Evolutionary conservation across 2,888 invertebrate genomes (phyloP).

Genomic region (Steinernema carpocapsae): DNA sequence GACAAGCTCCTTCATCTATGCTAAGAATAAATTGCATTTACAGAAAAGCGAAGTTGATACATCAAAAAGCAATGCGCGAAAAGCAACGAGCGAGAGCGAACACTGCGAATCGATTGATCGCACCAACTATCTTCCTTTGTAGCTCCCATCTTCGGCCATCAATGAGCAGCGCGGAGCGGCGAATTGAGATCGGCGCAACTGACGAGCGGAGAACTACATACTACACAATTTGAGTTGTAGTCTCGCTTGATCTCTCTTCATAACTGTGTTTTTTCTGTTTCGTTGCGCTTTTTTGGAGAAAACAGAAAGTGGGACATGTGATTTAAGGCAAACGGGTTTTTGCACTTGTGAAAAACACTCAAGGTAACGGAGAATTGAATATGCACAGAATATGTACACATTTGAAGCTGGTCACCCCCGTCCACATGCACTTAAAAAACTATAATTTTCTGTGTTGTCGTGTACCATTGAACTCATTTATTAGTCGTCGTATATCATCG

Average conservation of each 20-base stretch:
- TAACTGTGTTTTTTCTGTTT: too few relatives aligned
- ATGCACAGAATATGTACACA: too few relatives aligned
- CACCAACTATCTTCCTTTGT: background rate
- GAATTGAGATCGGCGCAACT: background rate
- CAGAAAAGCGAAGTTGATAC: background rate
- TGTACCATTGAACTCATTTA: too few relatives aligned
- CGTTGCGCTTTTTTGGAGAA: too few relatives aligned
- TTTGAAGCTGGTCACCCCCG: too few relatives aligned
- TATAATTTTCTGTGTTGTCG: too few relatives aligned
- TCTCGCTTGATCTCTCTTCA: background rate
- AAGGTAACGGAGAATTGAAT: too few relatives aligned
- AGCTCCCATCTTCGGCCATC: background rate
- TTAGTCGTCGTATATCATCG: too few relatives aligned
- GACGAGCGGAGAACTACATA: conserved; percentile 27
- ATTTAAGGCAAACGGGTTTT: too few relatives aligned
- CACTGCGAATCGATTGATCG: conserved; percentile 13
- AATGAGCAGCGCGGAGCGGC: background rate
- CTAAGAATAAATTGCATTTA: background rate
- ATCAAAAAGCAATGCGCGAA: conserved; percentile 17
- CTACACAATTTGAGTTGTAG: conserved; percentile 23
- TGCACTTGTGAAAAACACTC: too few relatives aligned
- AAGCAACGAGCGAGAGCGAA: background rate
- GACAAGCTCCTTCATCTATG: conserved; percentile 79
- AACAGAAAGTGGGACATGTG: too few relatives aligned
- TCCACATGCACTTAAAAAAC: too few relatives aligned